Evolutionary conservation across 2,113 vertebrate genomes (phyloP), one percentile per base, ranked within the genome.

Genomic region (Cyprinodon variegatus): DNA sequence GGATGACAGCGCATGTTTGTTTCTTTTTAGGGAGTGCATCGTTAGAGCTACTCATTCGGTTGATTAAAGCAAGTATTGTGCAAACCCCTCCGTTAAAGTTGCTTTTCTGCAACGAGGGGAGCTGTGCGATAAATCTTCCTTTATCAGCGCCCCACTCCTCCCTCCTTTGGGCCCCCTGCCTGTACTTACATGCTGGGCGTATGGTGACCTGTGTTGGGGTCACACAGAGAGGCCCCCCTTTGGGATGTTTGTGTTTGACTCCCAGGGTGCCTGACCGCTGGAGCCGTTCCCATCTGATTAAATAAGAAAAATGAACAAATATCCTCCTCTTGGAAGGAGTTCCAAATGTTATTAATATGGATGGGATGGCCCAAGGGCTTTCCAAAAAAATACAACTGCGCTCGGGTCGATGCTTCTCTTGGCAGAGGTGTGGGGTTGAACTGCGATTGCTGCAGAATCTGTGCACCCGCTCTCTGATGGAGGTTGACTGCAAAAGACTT

Each of bases 231-330:
- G 50, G 69, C 70, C 81, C 79, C 81, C 83, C 45, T 43, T 45
- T 6, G 87, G 63, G 79, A 83, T 81, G 82, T 84, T 91, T 93
- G 81, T 88, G 69, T 85, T 85, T 57, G 78, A 48, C 79, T 89
- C 71, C 40, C 22, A 46, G 86, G 70, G 88, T 83, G 78, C 86
- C 88, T 91, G 90, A 90, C 84, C 78, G 68, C 78, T 89, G 90
- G 86, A 90, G 85, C 87, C 79, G 11, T 39, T 86, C 87, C 86
- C 83, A 81, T 86, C 73, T 86, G 86, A 93, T 92, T 20, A n/a
- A 57, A 57, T 79, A 83, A 87, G 64, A 70, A 83, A 91, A 91
- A 90, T 78, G 22, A 86, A 74, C 72, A 67, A 57, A 88, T 79
- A 79, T 84, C 74, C 76, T 74, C 10, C 3, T 74, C 74, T 90